phyloP scores from a whole-genome alignment of 2,113 vertebrate genomes.

The Datnioides undecimradiatus region DNA sequence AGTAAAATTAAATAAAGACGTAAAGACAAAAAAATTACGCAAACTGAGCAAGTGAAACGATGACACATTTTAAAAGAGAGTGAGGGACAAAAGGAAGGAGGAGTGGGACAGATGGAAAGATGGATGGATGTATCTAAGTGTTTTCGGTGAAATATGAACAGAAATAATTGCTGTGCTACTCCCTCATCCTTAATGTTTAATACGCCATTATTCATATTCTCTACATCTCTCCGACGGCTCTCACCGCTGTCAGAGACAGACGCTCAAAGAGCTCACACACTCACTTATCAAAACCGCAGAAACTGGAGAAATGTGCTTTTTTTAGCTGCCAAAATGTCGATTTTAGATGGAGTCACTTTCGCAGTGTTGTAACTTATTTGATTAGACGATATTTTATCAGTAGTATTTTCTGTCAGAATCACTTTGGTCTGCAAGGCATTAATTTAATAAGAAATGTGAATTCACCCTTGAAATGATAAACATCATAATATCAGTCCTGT shows the following conservation, averaged over 20 bases:
- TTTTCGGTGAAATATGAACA: slow-evolving; percentile 82
- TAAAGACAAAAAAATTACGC: not conserved
- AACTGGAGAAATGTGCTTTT: slow-evolving; percentile 19
- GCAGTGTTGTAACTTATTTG: not conserved
- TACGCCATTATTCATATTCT: slow-evolving; percentile 76
- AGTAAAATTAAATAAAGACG: not conserved
- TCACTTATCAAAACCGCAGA: slow-evolving; percentile 32
- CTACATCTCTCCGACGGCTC: slow-evolving; percentile 31
- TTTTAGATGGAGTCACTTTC: slow-evolving; percentile 17
- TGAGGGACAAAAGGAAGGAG: slow-evolving; percentile 53
- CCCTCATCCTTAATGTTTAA: slow-evolving; percentile 83
- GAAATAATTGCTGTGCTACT: slow-evolving; percentile 82
- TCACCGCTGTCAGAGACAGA: slow-evolving; percentile 42
- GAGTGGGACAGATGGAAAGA: slow-evolving; percentile 64
- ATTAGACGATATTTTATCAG: too few relatives aligned
- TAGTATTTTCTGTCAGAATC: slow-evolving; percentile 3
- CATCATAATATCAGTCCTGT: not conserved
- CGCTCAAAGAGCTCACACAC: slow-evolving; percentile 23
- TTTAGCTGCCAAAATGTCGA: slow-evolving; percentile 24
- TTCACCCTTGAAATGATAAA: not conserved
- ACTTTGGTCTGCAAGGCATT: not conserved
- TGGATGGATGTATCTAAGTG: slow-evolving; percentile 75
- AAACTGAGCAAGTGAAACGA: slow-evolving; percentile 19
- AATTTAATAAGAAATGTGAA: not conserved
- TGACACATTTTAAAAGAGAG: slow-evolving; percentile 33